Conservation (phyloP, 2,113 vertebrate species). For the Recurvirostra avosetta region DNA sequence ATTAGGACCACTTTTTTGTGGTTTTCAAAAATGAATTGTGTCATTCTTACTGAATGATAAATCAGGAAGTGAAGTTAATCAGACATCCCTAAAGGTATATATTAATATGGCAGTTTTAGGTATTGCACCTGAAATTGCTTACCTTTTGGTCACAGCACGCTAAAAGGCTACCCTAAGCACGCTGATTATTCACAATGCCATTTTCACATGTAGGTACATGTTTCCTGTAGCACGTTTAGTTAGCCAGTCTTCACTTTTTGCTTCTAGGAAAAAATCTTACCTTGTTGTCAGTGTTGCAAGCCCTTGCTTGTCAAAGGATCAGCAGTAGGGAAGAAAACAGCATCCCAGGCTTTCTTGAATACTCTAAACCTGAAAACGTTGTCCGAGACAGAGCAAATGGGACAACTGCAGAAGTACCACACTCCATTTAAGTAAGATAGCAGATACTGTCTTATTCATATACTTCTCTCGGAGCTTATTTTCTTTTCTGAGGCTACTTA, state of each 20-base stretch:
- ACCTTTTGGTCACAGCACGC: background rate
- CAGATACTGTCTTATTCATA: background rate
- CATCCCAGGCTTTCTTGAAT: background rate
- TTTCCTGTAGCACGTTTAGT: background rate
- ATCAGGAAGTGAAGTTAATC: background rate
- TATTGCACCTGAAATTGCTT: background rate
- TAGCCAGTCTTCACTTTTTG: background rate
- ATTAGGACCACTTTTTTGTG: background rate
- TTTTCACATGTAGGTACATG: background rate
- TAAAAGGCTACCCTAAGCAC: background rate
- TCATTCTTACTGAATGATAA: background rate
- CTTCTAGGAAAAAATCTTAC: background rate
- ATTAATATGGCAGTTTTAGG: background rate
- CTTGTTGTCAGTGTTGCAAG: background rate
- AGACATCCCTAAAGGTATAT: background rate
- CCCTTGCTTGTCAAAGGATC: background rate
- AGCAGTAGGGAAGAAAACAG: background rate
- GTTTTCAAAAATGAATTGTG: background rate
- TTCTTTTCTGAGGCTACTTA: slow-evolving; percentile 5
- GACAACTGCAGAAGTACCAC: background rate
- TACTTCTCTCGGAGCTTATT: background rate
- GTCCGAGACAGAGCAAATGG: background rate
- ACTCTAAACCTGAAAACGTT: background rate
- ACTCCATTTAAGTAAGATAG: background rate
- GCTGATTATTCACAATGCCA: background rate